Evolutionary conservation across 2,113 vertebrate genomes (phyloP).

Genomic region (Melanerpes formicivorus): DNA sequence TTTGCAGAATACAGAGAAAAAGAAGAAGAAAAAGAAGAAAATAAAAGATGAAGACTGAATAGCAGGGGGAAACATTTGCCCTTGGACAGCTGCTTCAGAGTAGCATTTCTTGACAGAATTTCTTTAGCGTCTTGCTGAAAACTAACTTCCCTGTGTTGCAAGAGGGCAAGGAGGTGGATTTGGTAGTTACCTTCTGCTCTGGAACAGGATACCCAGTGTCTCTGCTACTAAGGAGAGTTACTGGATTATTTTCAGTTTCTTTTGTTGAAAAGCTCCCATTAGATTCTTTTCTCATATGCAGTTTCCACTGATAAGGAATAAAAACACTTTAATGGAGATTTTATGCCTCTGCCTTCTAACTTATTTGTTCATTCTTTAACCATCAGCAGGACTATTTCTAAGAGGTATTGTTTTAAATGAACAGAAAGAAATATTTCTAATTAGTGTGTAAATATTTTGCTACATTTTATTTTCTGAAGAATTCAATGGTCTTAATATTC

Average conservation of each 20-base stretch:
- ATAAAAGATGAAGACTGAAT: constrained; percentile 65
- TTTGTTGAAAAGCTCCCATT: not conserved
- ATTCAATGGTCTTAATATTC: not conserved
- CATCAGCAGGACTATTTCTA: not conserved
- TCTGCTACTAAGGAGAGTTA: not conserved
- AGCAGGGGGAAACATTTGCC: not conserved
- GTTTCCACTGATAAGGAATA: constrained; percentile 25
- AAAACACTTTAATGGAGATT: constrained; percentile 51
- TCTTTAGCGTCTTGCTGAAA: constrained; percentile 10
- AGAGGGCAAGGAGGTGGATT: not conserved
- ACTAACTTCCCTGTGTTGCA: not conserved
- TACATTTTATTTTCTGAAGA: not conserved
- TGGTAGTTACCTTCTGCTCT: not conserved
- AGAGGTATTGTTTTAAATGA: not conserved
- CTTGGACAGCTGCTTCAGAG: not conserved
- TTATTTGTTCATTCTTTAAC: not conserved
- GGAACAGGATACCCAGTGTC: not conserved
- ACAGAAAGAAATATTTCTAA: not conserved
- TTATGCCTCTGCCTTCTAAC: not conserved
- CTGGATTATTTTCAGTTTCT: not conserved
- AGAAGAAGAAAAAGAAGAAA: constrained; percentile 88
- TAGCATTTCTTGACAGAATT: not conserved
- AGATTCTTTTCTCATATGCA: not conserved
- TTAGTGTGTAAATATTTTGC: not conserved
- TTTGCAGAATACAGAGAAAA: constrained; percentile 88